Conservation (phyloP, 2,113 vertebrate genomes). For the Scolopax mira region DNA sequence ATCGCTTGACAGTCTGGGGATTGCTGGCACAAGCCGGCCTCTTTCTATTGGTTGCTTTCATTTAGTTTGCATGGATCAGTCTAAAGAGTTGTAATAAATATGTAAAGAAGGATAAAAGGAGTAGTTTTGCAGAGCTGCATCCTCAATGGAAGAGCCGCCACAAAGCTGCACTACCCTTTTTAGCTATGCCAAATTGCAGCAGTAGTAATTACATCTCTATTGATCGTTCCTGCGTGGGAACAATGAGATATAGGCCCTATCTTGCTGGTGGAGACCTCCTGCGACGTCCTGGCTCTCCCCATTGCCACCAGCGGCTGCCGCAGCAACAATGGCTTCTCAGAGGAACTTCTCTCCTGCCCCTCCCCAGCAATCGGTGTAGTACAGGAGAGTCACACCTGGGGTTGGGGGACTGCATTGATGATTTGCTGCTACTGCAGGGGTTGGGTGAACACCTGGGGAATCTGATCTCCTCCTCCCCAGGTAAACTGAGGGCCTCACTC, state of each 20-base stretch:
- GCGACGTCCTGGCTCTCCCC: neutral
- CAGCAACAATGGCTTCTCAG: neutral
- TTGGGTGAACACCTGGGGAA: accelerated
- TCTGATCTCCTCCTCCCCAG: accelerated
- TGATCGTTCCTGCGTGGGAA: slow-evolving; percentile 5
- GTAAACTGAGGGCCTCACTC: accelerated
- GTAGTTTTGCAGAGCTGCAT: slow-evolving; percentile 37
- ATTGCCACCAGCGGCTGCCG: neutral
- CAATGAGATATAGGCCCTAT: neutral
- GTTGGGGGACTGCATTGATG: accelerated
- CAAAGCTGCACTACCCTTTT: slow-evolving; percentile 7
- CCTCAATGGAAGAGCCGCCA: neutral
- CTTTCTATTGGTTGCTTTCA: slow-evolving; percentile 65
- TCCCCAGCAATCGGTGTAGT: accelerated
- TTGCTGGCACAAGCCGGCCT: slow-evolving; percentile 65
- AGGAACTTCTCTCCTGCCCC: neutral
- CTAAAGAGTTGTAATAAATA: slow-evolving; percentile 78
- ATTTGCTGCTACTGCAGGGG: neutral
- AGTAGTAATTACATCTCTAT: slow-evolving; percentile 62
- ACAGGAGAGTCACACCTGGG: neutral
- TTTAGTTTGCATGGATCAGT: slow-evolving; percentile 74
- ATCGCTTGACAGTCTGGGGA: slow-evolving; percentile 82
- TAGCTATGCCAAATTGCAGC: slow-evolving; percentile 38
- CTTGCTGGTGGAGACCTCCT: accelerated
- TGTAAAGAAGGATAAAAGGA: slow-evolving; percentile 68